Evolutionary conservation across 2,797 vertebrate genomes (phyloP).

Genomic region (Podarcis siculus): DNA sequence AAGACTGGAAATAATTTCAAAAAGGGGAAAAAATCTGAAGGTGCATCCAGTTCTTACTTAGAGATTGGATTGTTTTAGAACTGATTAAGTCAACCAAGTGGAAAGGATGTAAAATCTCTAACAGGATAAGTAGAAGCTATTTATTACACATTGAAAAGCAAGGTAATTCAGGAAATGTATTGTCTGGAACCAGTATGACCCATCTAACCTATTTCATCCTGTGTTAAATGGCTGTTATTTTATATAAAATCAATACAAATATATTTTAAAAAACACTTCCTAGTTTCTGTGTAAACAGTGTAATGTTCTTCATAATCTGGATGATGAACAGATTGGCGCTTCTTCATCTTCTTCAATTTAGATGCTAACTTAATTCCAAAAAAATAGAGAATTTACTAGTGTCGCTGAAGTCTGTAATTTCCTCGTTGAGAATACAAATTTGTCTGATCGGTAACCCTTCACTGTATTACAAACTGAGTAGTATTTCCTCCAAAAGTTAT

Average conservation of each 20-base stretch:
- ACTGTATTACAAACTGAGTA: neutral
- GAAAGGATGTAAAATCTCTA: neutral
- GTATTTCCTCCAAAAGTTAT: neutral
- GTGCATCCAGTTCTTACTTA: neutral
- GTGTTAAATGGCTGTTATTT: neutral
- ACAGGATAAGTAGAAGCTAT: neutral
- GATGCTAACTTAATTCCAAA: no score
- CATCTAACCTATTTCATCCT: neutral
- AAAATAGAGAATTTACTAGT: neutral
- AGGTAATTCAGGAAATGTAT: neutral
- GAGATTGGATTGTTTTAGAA: neutral
- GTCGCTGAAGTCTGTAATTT: neutral
- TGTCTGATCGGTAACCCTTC: neutral
- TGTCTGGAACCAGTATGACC: neutral
- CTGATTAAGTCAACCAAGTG: neutral
- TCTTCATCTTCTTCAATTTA: no score
- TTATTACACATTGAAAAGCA: neutral
- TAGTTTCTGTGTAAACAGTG: neutral
- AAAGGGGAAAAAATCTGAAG: rapidly evolving
- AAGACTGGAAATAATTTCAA: conserved; percentile 1
- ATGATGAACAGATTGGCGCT: neutral
- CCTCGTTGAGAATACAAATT: neutral
- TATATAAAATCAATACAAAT: neutral
- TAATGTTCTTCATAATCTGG: neutral
- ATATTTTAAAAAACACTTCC: neutral